Evolutionary conservation across 2,888 invertebrate species (phyloP).

Genomic region (Dynastes grantii): DNA sequence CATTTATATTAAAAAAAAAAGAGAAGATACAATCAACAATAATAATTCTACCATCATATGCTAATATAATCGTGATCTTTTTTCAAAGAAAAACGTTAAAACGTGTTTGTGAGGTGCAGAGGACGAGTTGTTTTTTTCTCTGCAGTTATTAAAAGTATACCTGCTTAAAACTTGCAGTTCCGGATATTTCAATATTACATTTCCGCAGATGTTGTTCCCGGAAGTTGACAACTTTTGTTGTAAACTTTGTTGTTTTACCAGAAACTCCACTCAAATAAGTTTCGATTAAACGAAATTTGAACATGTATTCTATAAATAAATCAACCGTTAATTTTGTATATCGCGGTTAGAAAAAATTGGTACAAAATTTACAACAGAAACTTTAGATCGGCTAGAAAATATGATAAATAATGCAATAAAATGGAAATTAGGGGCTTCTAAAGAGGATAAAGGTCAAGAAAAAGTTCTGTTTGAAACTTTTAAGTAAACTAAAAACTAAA

Average conservation of each 20-base stretch:
- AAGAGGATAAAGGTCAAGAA: no score
- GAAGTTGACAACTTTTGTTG: neutral
- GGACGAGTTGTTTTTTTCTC: neutral
- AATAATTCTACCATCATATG: neutral
- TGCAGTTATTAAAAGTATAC: neutral
- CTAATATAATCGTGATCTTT: constrained; percentile 15
- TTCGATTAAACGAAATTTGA: neutral
- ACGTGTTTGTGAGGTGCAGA: constrained; percentile 5
- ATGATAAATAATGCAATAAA: no score
- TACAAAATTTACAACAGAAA: no score
- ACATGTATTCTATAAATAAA: neutral
- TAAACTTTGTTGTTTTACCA: neutral
- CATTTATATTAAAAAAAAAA: neutral
- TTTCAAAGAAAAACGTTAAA: neutral
- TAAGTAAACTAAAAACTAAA: no score
- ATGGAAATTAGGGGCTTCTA: no score
- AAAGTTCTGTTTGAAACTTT: no score
- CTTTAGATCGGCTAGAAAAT: no score
- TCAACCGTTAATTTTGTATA: neutral
- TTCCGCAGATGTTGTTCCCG: constrained; percentile 15
- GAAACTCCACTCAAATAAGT: neutral
- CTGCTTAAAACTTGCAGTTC: neutral
- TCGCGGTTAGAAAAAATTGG: no score
- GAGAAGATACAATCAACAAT: constrained; percentile 20
- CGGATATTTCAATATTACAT: constrained; percentile 24